Evolutionary conservation across 1,140 invertebrate genomes (phyloP), one percentile per base, ranked within the genome.

Genomic region (Lanistes nyassanus): DNA sequence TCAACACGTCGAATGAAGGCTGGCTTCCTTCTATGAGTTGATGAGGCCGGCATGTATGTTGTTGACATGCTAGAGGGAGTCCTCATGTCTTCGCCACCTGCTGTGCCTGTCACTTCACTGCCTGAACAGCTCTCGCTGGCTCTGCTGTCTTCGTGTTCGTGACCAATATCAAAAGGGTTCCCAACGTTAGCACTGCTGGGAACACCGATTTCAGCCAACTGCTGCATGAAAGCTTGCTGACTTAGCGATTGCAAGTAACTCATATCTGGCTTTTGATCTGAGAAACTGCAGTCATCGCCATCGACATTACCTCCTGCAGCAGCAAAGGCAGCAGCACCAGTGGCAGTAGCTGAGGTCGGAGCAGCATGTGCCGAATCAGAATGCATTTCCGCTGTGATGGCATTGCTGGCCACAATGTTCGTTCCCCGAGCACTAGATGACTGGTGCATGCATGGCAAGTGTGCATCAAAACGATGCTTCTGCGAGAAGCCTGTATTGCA

Each of bases 401-500:
- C 37, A 36, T 37, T 65, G 26, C 37, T 64, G 60, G 31, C 31
- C 31, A 34, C 62, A 23, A 65, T 23, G 29, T 65, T 36, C 29
- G 31, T 29, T 4, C 16, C 13, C 39, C 47, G 19, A 42, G 34
- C 21, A 37, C 26, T 23, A 29, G 36, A 11, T 67, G 72, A 21
- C 19, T 75, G 72, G 36, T 75, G 72, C 62, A 70, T 72, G 53
- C 70, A 72, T 19, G 70, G 70, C 5, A 75, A 56, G 37, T 78
- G 76, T 16, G 66, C 65, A 31, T 80, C 76, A n/a, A 80, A 74
- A 4, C 78, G 78, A 36, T 78, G 76, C 39, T 79, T 79, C 62
- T 77, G 78, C 5, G 76, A 71, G 64, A 81, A 81, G 47, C 76
- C 81, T 26, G 74, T 76, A 31, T 82, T 76, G 66, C 79, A 84